Evolutionary conservation across 2,113 vertebrate species (phyloP).

Genomic region (Fregata magnificens): DNA sequence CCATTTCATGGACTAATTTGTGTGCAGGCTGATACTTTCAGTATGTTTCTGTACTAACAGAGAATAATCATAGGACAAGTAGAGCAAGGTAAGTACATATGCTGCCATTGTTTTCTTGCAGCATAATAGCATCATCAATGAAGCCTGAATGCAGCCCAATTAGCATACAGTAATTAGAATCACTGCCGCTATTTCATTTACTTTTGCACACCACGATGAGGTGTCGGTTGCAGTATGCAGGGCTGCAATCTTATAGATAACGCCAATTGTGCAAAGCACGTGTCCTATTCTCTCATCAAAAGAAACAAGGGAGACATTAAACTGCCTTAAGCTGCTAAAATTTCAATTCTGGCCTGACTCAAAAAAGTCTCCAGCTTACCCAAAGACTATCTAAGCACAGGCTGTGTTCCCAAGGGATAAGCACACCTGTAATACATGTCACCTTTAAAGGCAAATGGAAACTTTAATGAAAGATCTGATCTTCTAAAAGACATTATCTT

Average conservation of each 20-base stretch:
- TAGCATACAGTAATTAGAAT: conserved; percentile 62
- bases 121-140: conserved; percentile 54
- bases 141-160: conserved; percentile 62
- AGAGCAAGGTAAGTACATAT: conserved; percentile 58
- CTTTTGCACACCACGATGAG: background rate
- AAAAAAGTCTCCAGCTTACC: background rate
- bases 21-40: background rate
- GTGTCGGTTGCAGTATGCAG: background rate
- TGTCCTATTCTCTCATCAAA: background rate
- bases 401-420: background rate
- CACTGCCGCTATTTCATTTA: background rate
- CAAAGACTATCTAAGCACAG: background rate
- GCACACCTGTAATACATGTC: background rate
- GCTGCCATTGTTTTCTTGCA: conserved; percentile 55
- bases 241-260: background rate
- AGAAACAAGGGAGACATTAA: background rate
- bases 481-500: background rate
- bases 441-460: background rate
- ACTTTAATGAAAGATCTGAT: background rate
- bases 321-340: background rate
- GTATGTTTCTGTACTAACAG: conserved; percentile 1
- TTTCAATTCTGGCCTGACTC: background rate
- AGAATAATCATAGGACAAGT: conserved; percentile 1
- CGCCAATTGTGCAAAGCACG: background rate
- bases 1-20: conserved; percentile 6